A percentile compares a stretch with the other conserved stretches of the same genome.
phyloP scores from a whole-genome alignment of 2,113 vertebrate genomes.

The Hippocampus abdominalis region DNA sequence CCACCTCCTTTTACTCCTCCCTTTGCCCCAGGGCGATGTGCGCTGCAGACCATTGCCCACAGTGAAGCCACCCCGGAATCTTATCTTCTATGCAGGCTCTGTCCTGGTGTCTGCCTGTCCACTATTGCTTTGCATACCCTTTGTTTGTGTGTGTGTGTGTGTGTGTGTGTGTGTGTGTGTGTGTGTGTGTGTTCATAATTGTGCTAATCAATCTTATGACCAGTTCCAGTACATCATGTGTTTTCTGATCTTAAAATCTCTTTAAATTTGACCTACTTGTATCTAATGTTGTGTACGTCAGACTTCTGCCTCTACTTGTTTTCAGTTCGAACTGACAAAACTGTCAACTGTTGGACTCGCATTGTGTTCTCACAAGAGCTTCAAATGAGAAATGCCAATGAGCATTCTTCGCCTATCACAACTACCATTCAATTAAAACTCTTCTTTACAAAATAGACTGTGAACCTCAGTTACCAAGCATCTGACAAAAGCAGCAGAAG shows the following conservation, averaged over 20 bases:
- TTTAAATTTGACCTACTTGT: background rate
- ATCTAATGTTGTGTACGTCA: too few relatives aligned
- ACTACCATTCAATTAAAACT: background rate
- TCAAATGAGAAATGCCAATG: background rate
- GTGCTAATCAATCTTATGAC: background rate
- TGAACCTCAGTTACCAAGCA: background rate
- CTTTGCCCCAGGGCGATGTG: slow-evolving; percentile 55
- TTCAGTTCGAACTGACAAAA: too few relatives aligned
- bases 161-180: background rate
- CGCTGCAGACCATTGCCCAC: slow-evolving; percentile 64
- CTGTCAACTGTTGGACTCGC: too few relatives aligned
- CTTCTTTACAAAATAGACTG: background rate
- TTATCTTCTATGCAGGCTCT: slow-evolving; percentile 74
- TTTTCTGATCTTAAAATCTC: background rate
- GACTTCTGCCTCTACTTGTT: too few relatives aligned
- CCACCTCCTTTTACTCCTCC: slow-evolving; percentile 46
- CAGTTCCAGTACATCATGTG: background rate
- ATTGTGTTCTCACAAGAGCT: too few relatives aligned
- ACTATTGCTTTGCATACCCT: slow-evolving; percentile 33
- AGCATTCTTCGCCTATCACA: background rate
- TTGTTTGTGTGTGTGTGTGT: background rate
- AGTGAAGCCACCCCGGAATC: slow-evolving; percentile 76
- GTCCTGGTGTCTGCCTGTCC: slow-evolving; percentile 44
- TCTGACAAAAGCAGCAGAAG: background rate
- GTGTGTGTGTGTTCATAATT: background rate